Evolutionary conservation across 1,140 invertebrate genomes (phyloP), one percentile per base, ranked within the genome.

Genomic region (Solenopsis invicta): DNA sequence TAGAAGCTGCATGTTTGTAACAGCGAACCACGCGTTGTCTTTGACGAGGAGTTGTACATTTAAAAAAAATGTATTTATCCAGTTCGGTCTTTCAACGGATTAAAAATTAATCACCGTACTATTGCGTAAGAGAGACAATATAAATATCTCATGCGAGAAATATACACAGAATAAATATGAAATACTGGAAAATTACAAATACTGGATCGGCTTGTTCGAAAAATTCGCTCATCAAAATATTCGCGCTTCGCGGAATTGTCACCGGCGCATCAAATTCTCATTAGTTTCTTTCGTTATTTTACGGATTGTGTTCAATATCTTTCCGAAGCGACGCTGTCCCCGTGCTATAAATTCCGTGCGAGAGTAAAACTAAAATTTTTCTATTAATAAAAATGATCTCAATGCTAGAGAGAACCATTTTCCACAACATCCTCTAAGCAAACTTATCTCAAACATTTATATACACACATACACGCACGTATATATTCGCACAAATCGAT

Each of bases 261-360:
- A 50, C 21, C 52, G 24, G 24, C 50, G 85, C 66, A 13, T 61
- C 45, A 54, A 82, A 87, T 74, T 87, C 72, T 52, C 48, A n/a
- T 71, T 34, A 13, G 9, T 61, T 77, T 34, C 50, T 18, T 18
- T 37, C 45, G 34, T 86, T 67, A 41, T 45, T 8, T 41, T 21
- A n/a, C 37, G n/a, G 18, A 77, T 78, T 78, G 54, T 86, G 86
- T 88, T 88, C 56, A 72, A 86, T 86, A 78, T 64, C 56, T 50
- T 21, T 54, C 34, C 5, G 10, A 52, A 88, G 1, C 16, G 50
- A 52, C 13, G 21, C 66, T 29, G 45, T 2, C 4, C 37, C 1
- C 24, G 37, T 21, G 24, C 50, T 29, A 71, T 29, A 16, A 29
- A 81, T 66, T 64, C 1, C 12, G n/a, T 24, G n/a, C 3, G 2